phyloP scores from a whole-genome alignment of 1,140 invertebrate genomes.

The Papilio machaon region DNA sequence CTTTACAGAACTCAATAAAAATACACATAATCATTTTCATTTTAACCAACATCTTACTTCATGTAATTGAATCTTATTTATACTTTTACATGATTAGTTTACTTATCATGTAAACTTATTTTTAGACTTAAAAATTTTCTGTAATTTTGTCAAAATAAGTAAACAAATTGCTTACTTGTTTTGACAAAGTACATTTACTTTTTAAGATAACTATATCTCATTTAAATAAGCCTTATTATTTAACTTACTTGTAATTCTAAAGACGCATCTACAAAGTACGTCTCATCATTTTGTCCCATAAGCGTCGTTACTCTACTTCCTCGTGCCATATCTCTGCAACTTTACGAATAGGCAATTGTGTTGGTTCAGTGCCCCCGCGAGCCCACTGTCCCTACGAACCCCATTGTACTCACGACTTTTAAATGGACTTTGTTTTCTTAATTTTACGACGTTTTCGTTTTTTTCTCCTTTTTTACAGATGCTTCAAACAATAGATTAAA shows the following conservation, averaged over 20 bases:
- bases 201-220: neutral
- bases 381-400: slow-evolving; percentile 51
- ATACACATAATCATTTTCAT: too few species aligned
- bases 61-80: too few species aligned
- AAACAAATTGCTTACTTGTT: neutral
- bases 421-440: slow-evolving; percentile 39
- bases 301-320: slow-evolving; percentile 46
- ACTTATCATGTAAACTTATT: too few species aligned
- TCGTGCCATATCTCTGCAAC: slow-evolving; percentile 54
- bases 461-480: slow-evolving; percentile 19
- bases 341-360: slow-evolving; percentile 71
- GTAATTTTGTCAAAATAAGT: neutral
- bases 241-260: slow-evolving; percentile 13
- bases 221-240: neutral
- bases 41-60: too few species aligned
- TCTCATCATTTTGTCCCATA: slow-evolving; percentile 54
- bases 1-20: too few species aligned
- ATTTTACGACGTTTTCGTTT: slow-evolving; percentile 30
- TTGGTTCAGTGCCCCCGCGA: slow-evolving; percentile 62
- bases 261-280: slow-evolving; percentile 48
- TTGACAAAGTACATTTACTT: neutral
- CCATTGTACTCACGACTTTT: slow-evolving; percentile 45
- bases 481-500: slow-evolving; percentile 37
- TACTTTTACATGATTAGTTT: too few species aligned
- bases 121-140: neutral